Evolutionary conservation across 2,888 invertebrate species (phyloP).

Genomic region (Piscicola geometra): DNA sequence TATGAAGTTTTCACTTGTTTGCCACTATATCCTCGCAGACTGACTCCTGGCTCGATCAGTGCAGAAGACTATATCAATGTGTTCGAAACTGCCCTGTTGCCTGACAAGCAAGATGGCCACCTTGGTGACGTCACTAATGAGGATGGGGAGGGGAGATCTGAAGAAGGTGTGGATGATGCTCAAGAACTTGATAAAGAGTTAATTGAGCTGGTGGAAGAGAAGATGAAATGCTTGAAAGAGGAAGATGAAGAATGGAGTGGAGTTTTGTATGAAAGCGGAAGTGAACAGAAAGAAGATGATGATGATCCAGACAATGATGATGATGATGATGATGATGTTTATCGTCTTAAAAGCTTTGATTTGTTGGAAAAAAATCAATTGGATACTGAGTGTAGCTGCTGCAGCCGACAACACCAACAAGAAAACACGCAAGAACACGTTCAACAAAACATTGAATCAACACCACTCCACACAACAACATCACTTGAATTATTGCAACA

Average conservation of each 20-base stretch:
- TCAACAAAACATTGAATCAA: too few relatives aligned
- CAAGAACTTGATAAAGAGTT: not conserved
- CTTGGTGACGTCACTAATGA: not conserved
- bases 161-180: not conserved
- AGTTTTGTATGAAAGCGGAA: not conserved
- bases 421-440: too few relatives aligned
- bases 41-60: conserved; percentile 18
- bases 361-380: too few relatives aligned
- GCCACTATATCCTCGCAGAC: too few relatives aligned
- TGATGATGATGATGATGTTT: not conserved
- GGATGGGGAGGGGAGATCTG: not conserved
- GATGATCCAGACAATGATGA: conserved; percentile 1
- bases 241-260: conserved; percentile 1
- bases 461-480: too few relatives aligned
- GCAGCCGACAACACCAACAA: too few relatives aligned
- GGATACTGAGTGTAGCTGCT: too few relatives aligned
- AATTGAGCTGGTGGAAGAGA: not conserved
- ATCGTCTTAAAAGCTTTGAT: too few relatives aligned
- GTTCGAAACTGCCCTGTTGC: conserved; percentile 13
- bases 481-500: too few relatives aligned
- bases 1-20: too few relatives aligned
- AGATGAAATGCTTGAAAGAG: not conserved
- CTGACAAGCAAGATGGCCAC: not conserved
- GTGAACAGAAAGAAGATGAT: conserved; percentile 13
- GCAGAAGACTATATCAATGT: conserved; percentile 23